A percentile compares a stretch with the other conserved stretches of the same genome.
Evolutionary conservation across 2,113 vertebrate genomes (phyloP).

Genomic region (Nanger granti): DNA sequence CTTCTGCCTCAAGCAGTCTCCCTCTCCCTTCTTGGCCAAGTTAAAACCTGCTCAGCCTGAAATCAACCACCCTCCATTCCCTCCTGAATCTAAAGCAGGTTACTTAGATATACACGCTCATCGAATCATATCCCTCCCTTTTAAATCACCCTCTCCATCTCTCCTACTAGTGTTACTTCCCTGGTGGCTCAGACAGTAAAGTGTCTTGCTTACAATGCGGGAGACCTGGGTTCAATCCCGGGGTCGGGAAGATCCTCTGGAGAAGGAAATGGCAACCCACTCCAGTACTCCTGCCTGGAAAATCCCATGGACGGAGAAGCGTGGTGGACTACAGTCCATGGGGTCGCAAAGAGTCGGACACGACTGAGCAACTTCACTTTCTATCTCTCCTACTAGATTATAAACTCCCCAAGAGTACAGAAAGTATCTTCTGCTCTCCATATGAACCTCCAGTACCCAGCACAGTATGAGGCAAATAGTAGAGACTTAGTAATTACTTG

Average conservation of each 20-base stretch:
- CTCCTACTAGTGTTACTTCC: not conserved
- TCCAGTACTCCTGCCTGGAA: too few relatives aligned
- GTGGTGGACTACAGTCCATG: not conserved
- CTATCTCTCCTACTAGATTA: not conserved
- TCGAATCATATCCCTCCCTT: not conserved
- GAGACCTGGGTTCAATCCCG: too few relatives aligned
- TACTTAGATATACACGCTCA: not conserved
- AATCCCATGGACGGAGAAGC: too few relatives aligned
- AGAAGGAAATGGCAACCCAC: too few relatives aligned
- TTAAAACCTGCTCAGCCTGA: not conserved
- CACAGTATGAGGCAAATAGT: not conserved
- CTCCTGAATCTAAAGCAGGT: not conserved
- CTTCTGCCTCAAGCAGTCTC: not conserved
- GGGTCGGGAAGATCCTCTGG: too few relatives aligned
- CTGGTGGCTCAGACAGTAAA: too few relatives aligned
- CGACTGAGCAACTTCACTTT: not conserved
- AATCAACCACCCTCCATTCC: not conserved
- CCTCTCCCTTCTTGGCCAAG: not conserved
- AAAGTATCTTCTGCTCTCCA: not conserved
- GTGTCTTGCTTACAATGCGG: rapidly evolving
- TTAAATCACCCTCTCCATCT: not conserved
- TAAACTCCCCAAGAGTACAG: not conserved
- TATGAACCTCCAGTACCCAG: not conserved
- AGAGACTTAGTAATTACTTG: not conserved
- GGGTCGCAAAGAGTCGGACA: not conserved